These are phyloP conservation scores for Rafetus swinhoei DNA, from an alignment of 2,113 vertebrate species.

Conservation along the genomic window DNA sequence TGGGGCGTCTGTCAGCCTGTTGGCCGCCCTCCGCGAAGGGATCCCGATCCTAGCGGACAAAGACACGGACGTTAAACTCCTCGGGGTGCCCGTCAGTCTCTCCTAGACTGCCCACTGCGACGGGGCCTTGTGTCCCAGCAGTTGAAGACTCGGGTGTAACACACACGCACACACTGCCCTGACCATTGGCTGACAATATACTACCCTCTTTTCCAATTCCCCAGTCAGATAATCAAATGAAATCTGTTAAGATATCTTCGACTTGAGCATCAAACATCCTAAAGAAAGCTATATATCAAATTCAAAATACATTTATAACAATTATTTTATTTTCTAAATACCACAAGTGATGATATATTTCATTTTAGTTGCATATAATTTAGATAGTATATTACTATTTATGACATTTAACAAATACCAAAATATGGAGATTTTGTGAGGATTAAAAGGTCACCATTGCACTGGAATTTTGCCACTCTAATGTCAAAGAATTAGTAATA, in stretches of 20 bases:
- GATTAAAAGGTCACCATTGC: neutral
- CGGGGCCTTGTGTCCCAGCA: no score
- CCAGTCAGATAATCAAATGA: neutral
- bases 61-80: no score
- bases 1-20: no score
- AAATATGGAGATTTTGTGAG: fast-evolving
- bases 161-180: no score
- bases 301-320: neutral
- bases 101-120: no score
- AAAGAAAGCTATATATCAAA: neutral
- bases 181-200: no score
- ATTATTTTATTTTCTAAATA: neutral
- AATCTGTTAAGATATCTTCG: neutral
- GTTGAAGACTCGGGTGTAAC: no score
- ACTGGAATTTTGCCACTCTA: neutral
- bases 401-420: neutral
- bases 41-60: no score
- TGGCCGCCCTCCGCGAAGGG: no score
- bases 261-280: neutral
- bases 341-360: neutral
- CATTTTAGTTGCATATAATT: neutral
- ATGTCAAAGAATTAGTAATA: neutral
- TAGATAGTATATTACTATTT: neutral
- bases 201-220: neutral
- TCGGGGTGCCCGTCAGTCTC: no score